Evolutionary conservation across 2,797 vertebrate genomes (phyloP).

Genomic region (Pelobates cultripes): DNA sequence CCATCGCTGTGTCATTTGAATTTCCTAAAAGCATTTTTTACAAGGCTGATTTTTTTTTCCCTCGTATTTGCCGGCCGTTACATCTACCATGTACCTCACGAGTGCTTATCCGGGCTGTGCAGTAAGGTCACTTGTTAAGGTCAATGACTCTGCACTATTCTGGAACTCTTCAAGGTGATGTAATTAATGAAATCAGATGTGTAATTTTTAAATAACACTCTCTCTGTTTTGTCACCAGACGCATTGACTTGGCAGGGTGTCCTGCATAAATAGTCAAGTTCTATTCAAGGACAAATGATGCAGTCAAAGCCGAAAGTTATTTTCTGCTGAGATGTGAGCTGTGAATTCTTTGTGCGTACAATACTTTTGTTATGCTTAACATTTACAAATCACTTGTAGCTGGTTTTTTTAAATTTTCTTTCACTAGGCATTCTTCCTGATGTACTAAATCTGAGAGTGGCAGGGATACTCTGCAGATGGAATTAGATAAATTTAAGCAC

Average conservation of each 20-base stretch:
- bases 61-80: neutral
- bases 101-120: neutral
- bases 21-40: slow-evolving; percentile 35
- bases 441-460: no score
- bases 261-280: neutral
- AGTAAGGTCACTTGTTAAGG: neutral
- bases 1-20: neutral
- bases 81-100: neutral
- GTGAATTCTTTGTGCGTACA: no score
- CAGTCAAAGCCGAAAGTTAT: no score
- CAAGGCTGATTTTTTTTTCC: neutral
- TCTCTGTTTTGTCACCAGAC: neutral
- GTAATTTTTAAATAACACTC: slow-evolving; percentile 11
- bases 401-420: no score
- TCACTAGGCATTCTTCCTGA: no score
- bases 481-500: no score
- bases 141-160: slow-evolving; percentile 2
- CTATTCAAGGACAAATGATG: no score
- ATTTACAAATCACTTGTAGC: no score
- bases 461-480: no score
- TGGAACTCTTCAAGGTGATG: neutral
- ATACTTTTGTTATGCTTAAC: no score
- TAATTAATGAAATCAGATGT: slow-evolving; percentile 11
- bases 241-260: neutral
- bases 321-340: no score